Evolutionary conservation across 2,888 invertebrate genomes (phyloP), one percentile per base, ranked within the genome.

Genomic region (Serripes groenlandicus): DNA sequence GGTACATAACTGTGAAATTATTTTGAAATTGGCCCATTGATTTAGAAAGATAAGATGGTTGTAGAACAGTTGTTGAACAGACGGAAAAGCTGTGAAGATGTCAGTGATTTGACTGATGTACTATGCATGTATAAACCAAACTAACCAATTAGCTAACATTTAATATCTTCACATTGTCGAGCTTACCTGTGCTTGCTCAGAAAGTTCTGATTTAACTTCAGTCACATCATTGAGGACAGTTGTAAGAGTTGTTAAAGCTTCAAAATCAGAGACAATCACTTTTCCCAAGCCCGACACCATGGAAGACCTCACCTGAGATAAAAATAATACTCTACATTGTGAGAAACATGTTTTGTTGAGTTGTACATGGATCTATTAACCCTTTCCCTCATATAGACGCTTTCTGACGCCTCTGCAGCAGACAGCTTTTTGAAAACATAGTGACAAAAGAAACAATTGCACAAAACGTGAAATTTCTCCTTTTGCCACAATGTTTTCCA

Each of bases 111-210:
- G n/a, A n/a, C n/a, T n/a, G n/a, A n/a, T n/a, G n/a, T n/a, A n/a
- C n/a, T n/a, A n/a, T n/a, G n/a, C n/a, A n/a, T n/a, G n/a, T n/a
- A n/a, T n/a, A n/a, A n/a, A n/a, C n/a, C n/a, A n/a, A n/a, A n/a
- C n/a, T n/a, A n/a, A n/a, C n/a, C n/a, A n/a, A n/a, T n/a, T n/a
- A n/a, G n/a, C n/a, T n/a, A n/a, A n/a, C n/a, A n/a, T n/a, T n/a
- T n/a, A n/a, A n/a, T n/a, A n/a, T n/a, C n/a, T n/a, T n/a, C n/a
- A n/a, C n/a, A n/a, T n/a, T n/a, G n/a, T n/a, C n/a, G n/a, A n/a
- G n/a, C n/a, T 49, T n/a, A 85, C 85, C 81, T 85, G 85, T 15
- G 79, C 68, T 26, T 76, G 52, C 34, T 81, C 73, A 32, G 79
- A 58, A 0, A 85, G 75, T 74, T 85, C 76, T 26, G 64, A 42